phyloP scores from a whole-genome alignment of 2,888 invertebrate genomes.

The Limenitis camilla region DNA sequence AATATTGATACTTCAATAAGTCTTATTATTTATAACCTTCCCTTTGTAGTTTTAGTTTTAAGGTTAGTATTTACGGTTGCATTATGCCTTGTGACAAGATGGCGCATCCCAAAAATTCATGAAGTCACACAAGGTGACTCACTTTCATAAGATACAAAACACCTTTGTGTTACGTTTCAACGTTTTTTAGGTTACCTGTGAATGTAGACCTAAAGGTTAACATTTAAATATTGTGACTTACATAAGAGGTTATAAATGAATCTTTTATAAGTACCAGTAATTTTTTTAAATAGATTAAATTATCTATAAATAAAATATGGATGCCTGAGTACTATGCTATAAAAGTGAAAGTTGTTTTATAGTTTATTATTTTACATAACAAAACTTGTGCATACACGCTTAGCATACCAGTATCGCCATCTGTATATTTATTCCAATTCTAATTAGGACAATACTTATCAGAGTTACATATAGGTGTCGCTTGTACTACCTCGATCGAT shows the following conservation, averaged over 20 bases:
- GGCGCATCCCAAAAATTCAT: conserved; percentile 3
- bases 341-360: conserved; percentile 3
- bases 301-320: too few species aligned
- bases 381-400: neutral
- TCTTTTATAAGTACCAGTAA: too few species aligned
- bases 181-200: conserved; percentile 1
- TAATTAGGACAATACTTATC: neutral
- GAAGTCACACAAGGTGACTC: conserved; percentile 1
- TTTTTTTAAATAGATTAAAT: too few species aligned
- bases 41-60: neutral
- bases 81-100: conserved; percentile 1
- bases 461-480: conserved; percentile 6
- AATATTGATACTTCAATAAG: conserved; percentile 65
- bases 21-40: conserved; percentile 33
- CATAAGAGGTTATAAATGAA: too few species aligned
- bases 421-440: neutral
- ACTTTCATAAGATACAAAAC: conserved; percentile 6
- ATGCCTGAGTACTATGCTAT: too few species aligned
- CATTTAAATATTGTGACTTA: too few species aligned
- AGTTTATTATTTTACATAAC: neutral
- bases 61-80: neutral
- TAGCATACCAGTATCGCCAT: conserved; percentile 11
- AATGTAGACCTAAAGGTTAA: neutral
- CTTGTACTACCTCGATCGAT: too few species aligned
- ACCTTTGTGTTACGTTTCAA: conserved; percentile 6